Percentiles rank a stretch among this genome's conserved stretches.
Evolutionary conservation across 2,888 invertebrate species (phyloP).

Genomic region (Netelia fuscicornis): DNA sequence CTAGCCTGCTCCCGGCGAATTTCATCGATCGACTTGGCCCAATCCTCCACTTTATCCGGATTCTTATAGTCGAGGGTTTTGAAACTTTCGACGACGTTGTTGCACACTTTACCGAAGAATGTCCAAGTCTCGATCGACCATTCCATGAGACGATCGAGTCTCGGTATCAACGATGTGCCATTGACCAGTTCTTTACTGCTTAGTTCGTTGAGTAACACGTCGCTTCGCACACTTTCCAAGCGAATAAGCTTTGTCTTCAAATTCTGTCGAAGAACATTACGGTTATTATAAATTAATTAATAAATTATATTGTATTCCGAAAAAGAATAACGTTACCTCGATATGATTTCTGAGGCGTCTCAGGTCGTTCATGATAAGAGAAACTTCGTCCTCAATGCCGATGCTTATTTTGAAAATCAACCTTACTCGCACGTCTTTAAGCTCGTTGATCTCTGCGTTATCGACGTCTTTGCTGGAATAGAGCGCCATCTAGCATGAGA

Average conservation of each 20-base stretch:
- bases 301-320: background rate
- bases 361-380: conserved; percentile 67
- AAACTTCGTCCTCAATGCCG: conserved; percentile 77
- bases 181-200: conserved; percentile 74
- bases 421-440: conserved; percentile 72
- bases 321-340: conserved; percentile 73
- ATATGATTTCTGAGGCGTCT: conserved; percentile 71
- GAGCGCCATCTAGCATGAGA: conserved; percentile 62
- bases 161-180: conserved; percentile 77
- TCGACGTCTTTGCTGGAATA: conserved; percentile 75
- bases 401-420: conserved; percentile 78
- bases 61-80: conserved; percentile 75
- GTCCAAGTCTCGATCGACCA: conserved; percentile 76
- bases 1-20: conserved; percentile 66
- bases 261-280: conserved; percentile 69
- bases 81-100: conserved; percentile 66
- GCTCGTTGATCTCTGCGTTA: conserved; percentile 73
- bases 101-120: conserved; percentile 74
- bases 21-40: conserved; percentile 71
- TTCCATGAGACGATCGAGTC: conserved; percentile 76
- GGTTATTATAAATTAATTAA: background rate
- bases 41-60: conserved; percentile 72
- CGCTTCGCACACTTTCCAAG: conserved; percentile 75
- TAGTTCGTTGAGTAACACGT: conserved; percentile 72
- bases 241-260: conserved; percentile 75